A percentile compares a stretch with the other conserved stretches of the same genome.
phyloP scores from a whole-genome alignment of 2,888 invertebrate genomes.

The Hydrotaea cyrtoneurina region DNA sequence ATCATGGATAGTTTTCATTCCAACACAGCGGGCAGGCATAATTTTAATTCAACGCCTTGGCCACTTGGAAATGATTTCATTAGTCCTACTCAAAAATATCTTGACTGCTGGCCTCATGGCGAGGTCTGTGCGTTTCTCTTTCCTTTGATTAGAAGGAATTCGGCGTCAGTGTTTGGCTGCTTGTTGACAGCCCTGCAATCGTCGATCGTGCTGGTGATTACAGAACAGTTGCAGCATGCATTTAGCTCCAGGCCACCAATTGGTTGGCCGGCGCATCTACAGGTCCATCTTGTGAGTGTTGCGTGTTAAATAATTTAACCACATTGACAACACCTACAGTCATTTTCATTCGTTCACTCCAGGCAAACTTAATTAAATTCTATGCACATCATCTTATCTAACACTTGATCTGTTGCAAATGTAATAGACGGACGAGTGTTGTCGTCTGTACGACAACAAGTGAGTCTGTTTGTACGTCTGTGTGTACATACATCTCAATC shows the following conservation, averaged over 20 bases:
- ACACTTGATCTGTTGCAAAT: slow-evolving; percentile 63
- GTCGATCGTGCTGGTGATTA: neutral
- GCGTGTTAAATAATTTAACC: slow-evolving; percentile 55
- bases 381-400: slow-evolving; percentile 65
- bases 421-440: slow-evolving; percentile 1
- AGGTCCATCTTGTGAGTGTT: slow-evolving; percentile 18
- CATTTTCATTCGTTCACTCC: slow-evolving; percentile 50
- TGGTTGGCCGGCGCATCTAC: neutral
- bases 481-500: slow-evolving; percentile 31
- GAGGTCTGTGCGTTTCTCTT: slow-evolving; percentile 20
- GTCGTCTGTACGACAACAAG: no score
- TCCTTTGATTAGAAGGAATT: slow-evolving; percentile 25
- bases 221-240: no score
- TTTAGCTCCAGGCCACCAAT: neutral
- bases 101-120: neutral
- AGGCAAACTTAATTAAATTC: slow-evolving; percentile 63
- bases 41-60: neutral
- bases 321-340: slow-evolving; percentile 63
- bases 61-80: slow-evolving; percentile 20
- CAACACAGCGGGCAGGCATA: slow-evolving; percentile 1
- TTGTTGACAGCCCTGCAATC: neutral
- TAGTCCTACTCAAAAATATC: slow-evolving; percentile 25
- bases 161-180: neutral
- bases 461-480: neutral
- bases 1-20: slow-evolving; percentile 39